These are phyloP conservation scores for Bombyx mandarina DNA, from an alignment of 1,140 invertebrate species.

Conservation along the genomic window DNA sequence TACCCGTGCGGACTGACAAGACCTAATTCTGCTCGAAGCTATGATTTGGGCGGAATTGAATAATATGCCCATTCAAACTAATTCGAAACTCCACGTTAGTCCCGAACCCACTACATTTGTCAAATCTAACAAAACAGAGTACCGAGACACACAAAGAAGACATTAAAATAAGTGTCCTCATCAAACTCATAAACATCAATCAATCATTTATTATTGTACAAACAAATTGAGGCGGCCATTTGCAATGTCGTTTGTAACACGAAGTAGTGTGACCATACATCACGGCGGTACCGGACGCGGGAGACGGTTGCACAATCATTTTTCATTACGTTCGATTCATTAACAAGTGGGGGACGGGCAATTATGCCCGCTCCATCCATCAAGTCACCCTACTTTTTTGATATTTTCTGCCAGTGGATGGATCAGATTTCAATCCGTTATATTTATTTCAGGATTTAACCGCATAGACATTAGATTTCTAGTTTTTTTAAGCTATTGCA, in stretches of 20 bases:
- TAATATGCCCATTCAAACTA: too few species aligned
- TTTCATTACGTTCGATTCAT: conserved; percentile 65
- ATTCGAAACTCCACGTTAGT: too few species aligned
- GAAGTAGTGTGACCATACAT: conserved; percentile 1
- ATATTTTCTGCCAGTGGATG: conserved; percentile 32
- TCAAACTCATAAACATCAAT: neutral
- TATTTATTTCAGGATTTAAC: neutral
- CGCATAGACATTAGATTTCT: too few species aligned
- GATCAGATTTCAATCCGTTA: neutral
- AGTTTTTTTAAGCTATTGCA: too few species aligned
- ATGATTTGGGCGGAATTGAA: too few species aligned
- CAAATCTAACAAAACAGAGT: too few species aligned
- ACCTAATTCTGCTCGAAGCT: too few species aligned
- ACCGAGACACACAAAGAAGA: too few species aligned
- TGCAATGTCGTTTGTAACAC: neutral
- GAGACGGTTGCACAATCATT: conserved; percentile 34
- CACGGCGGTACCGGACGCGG: neutral
- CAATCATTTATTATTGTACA: neutral
- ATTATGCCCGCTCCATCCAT: conserved; percentile 61
- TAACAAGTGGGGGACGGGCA: conserved; percentile 54
- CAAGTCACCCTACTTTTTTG: conserved; percentile 50
- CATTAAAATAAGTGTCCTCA: too few species aligned
- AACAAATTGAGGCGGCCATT: neutral
- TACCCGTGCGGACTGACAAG: too few species aligned
- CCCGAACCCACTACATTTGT: too few species aligned